phyloP scores from a whole-genome alignment of 2,797 vertebrate species.

The Masticophis lateralis region DNA sequence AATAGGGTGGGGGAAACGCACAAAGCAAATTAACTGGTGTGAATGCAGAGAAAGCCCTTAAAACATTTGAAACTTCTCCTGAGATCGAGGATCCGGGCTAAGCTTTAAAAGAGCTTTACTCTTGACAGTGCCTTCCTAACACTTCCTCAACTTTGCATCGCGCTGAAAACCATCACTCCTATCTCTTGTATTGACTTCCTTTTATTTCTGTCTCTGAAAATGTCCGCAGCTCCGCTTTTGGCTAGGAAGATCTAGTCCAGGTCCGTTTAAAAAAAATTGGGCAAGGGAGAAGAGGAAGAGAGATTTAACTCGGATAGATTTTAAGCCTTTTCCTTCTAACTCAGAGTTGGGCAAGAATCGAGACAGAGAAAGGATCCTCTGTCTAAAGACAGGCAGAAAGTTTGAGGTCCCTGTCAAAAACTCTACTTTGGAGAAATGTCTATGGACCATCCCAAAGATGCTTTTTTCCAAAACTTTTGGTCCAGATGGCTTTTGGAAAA shows the following conservation, averaged over 20 bases:
- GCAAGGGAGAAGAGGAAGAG: background rate
- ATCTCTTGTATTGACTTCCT: background rate
- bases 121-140: background rate
- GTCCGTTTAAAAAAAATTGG: background rate
- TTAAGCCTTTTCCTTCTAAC: background rate
- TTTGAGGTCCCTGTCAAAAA: background rate
- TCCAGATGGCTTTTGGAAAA: background rate
- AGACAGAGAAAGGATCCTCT: background rate
- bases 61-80: background rate
- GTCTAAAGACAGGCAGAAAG: background rate
- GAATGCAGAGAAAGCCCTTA: background rate
- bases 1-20: too few relatives aligned
- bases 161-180: background rate
- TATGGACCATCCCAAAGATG: background rate
- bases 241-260: background rate
- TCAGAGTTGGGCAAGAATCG: background rate
- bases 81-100: background rate
- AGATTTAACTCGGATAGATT: background rate
- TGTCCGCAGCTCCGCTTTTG: background rate
- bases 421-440: background rate
- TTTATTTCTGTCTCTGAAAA: background rate
- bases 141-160: background rate
- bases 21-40: background rate
- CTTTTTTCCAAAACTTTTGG: too few relatives aligned
- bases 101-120: too few relatives aligned